phyloP scores from a whole-genome alignment of 2,888 invertebrate species.

The Salticus scenicus region DNA sequence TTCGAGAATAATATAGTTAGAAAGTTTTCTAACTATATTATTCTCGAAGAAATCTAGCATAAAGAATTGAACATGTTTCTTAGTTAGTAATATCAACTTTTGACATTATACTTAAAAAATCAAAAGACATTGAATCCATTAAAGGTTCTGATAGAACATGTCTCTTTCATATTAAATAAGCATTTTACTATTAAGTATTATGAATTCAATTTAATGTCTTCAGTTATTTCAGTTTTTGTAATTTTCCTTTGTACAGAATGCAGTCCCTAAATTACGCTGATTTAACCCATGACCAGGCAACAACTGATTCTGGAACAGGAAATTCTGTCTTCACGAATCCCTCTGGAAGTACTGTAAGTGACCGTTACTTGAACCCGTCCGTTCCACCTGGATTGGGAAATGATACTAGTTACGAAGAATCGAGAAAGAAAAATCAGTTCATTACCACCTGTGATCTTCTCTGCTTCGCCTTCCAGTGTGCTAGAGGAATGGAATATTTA shows the following conservation, averaged over 20 bases:
- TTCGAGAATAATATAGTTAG: too few relatives aligned
- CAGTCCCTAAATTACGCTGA: constrained; percentile 59
- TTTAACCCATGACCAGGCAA: constrained; percentile 36
- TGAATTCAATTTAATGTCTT: too few relatives aligned
- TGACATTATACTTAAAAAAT: too few relatives aligned
- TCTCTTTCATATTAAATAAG: too few relatives aligned
- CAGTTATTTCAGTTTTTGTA: not conserved
- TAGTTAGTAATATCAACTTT: too few relatives aligned
- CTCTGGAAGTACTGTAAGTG: constrained; percentile 23
- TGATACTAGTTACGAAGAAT: constrained; percentile 24
- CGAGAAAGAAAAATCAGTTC: constrained; percentile 35
- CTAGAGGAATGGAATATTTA: constrained; percentile 96
- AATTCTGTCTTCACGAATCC: constrained; percentile 39
- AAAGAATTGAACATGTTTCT: too few relatives aligned
- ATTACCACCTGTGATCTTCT: constrained; percentile 85
- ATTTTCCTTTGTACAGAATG: constrained; percentile 28
- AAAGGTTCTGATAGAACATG: too few relatives aligned
- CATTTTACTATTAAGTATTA: too few relatives aligned
- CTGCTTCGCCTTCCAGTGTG: constrained; percentile 94
- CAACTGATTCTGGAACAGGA: constrained; percentile 46
- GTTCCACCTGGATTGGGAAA: not conserved
- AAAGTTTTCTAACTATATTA: too few relatives aligned
- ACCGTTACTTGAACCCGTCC: constrained; percentile 30
- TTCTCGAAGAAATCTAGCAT: too few relatives aligned
- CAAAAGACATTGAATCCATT: too few relatives aligned